These are phyloP conservation scores for Octopus sinensis DNA, from an alignment of 1,140 invertebrate species.

Conservation along the genomic window DNA sequence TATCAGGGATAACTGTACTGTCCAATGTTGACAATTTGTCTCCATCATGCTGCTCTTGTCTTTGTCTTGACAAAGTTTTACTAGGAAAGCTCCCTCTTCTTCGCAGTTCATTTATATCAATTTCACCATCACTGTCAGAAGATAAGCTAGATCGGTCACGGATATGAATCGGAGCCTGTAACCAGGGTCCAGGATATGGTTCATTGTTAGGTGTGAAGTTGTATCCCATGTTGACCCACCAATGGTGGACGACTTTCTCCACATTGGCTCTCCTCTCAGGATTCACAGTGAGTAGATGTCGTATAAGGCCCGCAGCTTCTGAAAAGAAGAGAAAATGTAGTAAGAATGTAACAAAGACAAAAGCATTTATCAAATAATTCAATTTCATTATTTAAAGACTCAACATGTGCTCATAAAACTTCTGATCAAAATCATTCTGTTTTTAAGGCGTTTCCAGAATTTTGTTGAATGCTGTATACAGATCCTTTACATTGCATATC, in stretches of 20 bases:
- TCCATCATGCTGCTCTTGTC: not conserved
- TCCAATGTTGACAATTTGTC: not conserved
- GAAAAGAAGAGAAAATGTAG: constrained; percentile 48
- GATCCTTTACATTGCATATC: too few relatives aligned
- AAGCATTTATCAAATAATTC: too few relatives aligned
- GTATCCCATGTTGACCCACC: constrained; percentile 86
- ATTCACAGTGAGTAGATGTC: constrained; percentile 89
- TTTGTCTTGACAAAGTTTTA: constrained; percentile 25
- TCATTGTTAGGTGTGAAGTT: constrained; percentile 76
- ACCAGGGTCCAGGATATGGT: constrained; percentile 26
- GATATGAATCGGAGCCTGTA: not conserved
- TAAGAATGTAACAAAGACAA: not conserved
- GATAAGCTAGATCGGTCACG: constrained; percentile 14
- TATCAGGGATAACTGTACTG: not conserved
- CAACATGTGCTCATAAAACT: too few relatives aligned
- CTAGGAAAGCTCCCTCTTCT: constrained; percentile 28
- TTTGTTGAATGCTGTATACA: too few relatives aligned
- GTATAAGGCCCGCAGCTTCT: constrained; percentile 90
- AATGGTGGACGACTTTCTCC: constrained; percentile 88
- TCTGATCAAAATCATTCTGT: too few relatives aligned
- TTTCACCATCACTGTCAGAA: constrained; percentile 18
- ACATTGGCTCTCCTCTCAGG: constrained; percentile 86
- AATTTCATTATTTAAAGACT: too few relatives aligned
- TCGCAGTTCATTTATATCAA: constrained; percentile 26
- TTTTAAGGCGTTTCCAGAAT: too few relatives aligned